These are phyloP conservation scores for Pogonognathellus flavescens DNA, from an alignment of 1,140 invertebrate genomes.

Conservation along the genomic window DNA sequence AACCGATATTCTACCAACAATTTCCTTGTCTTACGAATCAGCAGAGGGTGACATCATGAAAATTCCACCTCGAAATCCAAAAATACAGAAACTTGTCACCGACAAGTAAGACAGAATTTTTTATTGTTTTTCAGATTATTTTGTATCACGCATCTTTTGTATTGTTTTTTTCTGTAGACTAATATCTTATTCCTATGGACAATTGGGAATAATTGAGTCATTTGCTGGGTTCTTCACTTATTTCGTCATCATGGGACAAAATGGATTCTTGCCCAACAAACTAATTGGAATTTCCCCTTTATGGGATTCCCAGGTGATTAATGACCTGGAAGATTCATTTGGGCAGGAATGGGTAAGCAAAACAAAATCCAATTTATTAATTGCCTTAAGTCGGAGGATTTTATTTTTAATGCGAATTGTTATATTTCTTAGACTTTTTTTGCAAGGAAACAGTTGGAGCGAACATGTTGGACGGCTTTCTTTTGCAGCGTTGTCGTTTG, in stretches of 20 bases:
- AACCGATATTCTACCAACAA: conserved; percentile 84
- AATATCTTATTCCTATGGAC: conserved; percentile 79
- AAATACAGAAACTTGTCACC: too few species aligned
- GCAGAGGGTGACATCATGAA: conserved; percentile 99
- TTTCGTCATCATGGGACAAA: conserved; percentile 71
- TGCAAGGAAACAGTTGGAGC: conserved; percentile 74
- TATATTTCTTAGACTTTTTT: conserved; percentile 74
- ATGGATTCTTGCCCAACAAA: conserved; percentile 69
- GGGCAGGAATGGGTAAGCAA: conserved; percentile 77
- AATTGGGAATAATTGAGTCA: conserved; percentile 74
- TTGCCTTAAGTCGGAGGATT: too few species aligned
- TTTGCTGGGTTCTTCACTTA: conserved; percentile 74
- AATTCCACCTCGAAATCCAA: conserved; percentile 95
- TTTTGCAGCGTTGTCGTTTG: conserved; percentile 63
- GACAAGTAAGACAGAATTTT: too few species aligned
- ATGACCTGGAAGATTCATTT: conserved; percentile 74
- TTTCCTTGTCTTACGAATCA: conserved; percentile 98
- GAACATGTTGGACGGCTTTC: conserved; percentile 76
- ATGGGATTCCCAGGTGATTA: conserved; percentile 74
- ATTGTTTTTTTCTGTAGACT: too few species aligned
- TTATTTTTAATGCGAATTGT: too few species aligned
- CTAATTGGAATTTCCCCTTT: conserved; percentile 71
- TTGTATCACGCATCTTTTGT: too few species aligned
- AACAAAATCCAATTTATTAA: conserved; percentile 69
- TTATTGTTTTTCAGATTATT: too few species aligned